Base-by-base conservation (phyloP, 1,140 invertebrate species). In the Sitobion miscanthi region DNA sequence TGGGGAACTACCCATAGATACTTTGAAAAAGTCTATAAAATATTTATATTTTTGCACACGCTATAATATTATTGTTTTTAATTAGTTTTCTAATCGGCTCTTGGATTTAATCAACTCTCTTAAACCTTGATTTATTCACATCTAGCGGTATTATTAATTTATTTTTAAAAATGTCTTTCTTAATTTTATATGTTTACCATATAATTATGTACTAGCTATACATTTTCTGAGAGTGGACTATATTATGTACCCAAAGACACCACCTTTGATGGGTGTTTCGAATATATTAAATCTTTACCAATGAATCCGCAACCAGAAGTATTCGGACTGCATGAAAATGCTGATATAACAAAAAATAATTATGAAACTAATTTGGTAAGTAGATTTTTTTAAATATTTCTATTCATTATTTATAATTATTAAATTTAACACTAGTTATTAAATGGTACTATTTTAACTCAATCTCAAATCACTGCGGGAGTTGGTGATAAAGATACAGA, bases 301-400 rank as follows among this genome's bases (percentile, higher is more conserved):
- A 95, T 97, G 49, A 97, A 96, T 94, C 97, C 97, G 23, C 95
- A 96, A 77, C 98, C 98, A 0, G 98, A 98, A 95, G 97, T 99
- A 9, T 99, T 98, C 95, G 98, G 98, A 4, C 96, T 99, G 94
- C 98, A 99, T 94, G 97, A 98, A 94, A 99, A 99, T 95, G 98
- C 98, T 0, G 98, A 99, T 95, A 98, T 99, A 94, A 98, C 97
- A 9, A 98, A 98, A 95, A 98, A 99, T 95, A 98, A 98, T 94
- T 96, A 98, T 94, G 98, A 99, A 95, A 97, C 98, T 1, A 96
- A 96, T 94, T 95, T 96, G 93, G 97, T 98, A 95, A 95, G 95
- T 94, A 54, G 8, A 62, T 30, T 25, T 21, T 25, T 54, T 38
- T 54, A 85, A 93, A 93, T 62, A 23, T 93, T 23, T 83, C 49